phyloP scores from a whole-genome alignment of 2,888 invertebrate genomes.

The Drosophila rubida region DNA sequence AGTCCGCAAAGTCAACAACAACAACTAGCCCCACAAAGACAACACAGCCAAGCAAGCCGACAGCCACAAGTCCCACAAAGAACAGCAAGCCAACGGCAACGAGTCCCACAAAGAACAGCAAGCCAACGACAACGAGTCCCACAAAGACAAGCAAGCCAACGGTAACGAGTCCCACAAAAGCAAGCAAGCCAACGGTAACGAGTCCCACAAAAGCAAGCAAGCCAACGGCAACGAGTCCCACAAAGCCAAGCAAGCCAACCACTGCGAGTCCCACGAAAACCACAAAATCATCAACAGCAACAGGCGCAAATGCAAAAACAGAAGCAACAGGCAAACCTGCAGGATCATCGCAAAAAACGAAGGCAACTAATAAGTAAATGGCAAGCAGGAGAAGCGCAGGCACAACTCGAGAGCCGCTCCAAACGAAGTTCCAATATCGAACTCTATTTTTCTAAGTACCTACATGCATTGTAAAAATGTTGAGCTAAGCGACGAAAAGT shows the following conservation, averaged over 20 bases:
- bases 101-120: conserved; percentile 22
- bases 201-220: too few species aligned
- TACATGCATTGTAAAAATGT: conserved; percentile 32
- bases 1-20: conserved; percentile 4
- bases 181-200: too few species aligned
- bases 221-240: too few species aligned
- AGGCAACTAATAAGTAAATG: conserved; percentile 63
- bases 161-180: conserved; percentile 11
- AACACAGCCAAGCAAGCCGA: conserved; percentile 1
- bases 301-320: conserved; percentile 18
- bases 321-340: conserved; percentile 33
- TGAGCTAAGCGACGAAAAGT: conserved; percentile 46
- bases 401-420: too few species aligned
- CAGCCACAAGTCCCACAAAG: conserved; percentile 20
- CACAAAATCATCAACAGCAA: conserved; percentile 32
- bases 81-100: conserved; percentile 15
- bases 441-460: conserved; percentile 68
- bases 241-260: too few species aligned
- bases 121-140: conserved; percentile 8
- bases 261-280: too few species aligned
- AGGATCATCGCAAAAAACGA: conserved; percentile 51
- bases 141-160: conserved; percentile 29
- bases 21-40: neutral
- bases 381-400: conserved; percentile 38
- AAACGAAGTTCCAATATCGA: conserved; percentile 44